Base-by-base conservation (phyloP, 2,113 vertebrate genomes). In the Pholis gunnellus region DNA sequence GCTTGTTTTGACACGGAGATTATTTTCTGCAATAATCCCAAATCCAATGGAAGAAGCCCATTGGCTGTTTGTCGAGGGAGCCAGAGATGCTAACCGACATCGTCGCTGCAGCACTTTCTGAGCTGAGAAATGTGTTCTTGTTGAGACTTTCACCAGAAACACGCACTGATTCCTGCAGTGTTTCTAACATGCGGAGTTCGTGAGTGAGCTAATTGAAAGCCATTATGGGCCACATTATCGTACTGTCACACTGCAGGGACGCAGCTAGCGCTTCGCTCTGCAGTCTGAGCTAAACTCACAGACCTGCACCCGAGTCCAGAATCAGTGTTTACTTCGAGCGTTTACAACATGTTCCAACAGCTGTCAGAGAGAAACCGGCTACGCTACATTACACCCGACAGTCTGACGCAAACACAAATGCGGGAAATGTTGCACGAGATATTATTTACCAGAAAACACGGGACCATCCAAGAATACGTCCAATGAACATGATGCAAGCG, bases 141-240 rank as follows among this genome's bases (percentile, higher is more conserved):
- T 44, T 20, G 48, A 22, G 1, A 20, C 31, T 36, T 63, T 18
- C 6, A 60, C 6, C 59, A 9, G 13, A 57, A 40, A 13, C 11
- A 14, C 36, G 15, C 22, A 4, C 38, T 9, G 15, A 18, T 6
- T 48, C 17, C 48, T 56, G 52, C 52, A 38, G 20, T 13, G 31
- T 14, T 6, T 80, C 42, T 5, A 50, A 38, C 59, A 48, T 2
- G n/a, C 74, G 9, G 46, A 71, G 61, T 70, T 78, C 72, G 48
- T 56, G 65, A 52, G 82, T 73, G 66, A 79, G 71, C 67, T 92
- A 87, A 92, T 90, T 90, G 82, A 92, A 89, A 91, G 76, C 63
- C 86, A 85, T 93, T 90, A 93, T 78, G 73, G 50, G 83, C 75
- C 81, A 72, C 85, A 85, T 90, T 52, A 85, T 66, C 50, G 20